Evolutionary conservation across 2,113 vertebrate genomes (phyloP).

Genomic region (Myrmophylax atrothorax): DNA sequence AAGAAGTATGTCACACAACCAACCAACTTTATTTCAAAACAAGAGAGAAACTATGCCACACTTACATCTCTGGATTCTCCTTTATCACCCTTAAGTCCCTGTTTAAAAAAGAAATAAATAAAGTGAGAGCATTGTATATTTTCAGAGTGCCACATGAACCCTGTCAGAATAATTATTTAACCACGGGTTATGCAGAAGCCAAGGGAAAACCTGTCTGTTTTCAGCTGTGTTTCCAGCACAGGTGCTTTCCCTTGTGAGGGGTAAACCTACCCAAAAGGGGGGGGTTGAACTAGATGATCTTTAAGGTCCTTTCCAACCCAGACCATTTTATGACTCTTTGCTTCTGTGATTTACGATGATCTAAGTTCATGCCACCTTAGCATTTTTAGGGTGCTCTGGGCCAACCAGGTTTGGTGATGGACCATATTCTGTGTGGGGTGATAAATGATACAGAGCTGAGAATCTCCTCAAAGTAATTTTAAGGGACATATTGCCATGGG

Average conservation of each 20-base stretch:
- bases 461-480: not conserved
- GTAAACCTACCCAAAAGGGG: not conserved
- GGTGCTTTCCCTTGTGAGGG: not conserved
- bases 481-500: not conserved
- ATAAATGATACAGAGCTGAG: not conserved
- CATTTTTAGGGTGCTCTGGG: not conserved
- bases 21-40: not conserved
- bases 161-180: not conserved
- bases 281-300: not conserved
- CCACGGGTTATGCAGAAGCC: not conserved
- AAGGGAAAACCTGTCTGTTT: not conserved
- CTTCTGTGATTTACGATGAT: not conserved
- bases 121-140: not conserved
- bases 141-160: not conserved
- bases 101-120: not conserved
- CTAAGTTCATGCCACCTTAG: not conserved
- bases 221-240: not conserved
- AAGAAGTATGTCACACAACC: not conserved
- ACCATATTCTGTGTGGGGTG: not conserved
- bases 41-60: not conserved
- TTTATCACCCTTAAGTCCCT: slow-evolving; percentile 89
- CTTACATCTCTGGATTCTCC: slow-evolving; percentile 82
- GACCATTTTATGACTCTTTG: not conserved
- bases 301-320: not conserved
- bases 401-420: not conserved